Evolutionary conservation across 1,140 invertebrate genomes (phyloP), one percentile per base, ranked within the genome.

Genomic region (Campoletis sonorensis): DNA sequence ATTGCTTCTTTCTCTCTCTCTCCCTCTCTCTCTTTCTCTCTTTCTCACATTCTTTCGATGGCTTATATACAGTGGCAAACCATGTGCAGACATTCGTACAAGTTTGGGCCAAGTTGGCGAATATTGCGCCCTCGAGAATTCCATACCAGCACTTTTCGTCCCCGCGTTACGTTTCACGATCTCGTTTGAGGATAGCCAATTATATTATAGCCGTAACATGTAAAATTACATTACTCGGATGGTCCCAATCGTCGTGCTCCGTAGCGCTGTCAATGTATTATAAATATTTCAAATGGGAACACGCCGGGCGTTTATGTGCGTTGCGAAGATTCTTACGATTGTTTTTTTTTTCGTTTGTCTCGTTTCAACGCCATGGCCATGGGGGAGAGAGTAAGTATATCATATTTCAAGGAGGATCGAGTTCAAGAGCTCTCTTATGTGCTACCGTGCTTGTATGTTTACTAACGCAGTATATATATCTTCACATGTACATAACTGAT

Each of bases 71-170:
- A 10, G 4, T 27, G n/a, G 23, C 23, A 23, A 4, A 23, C 10
- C 23, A 21, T 58, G 21, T 64, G 23, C 21, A 64, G 10, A 64
- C 61, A 64, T 64, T 26, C 61, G 61, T 23, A 64, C 61, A 23
- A 64, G 61, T 27, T 64, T 10, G 61, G 61, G n/a, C n/a, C 61
- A 26, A 64, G 72, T 30, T 58, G 72, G 26, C 45, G 73, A 76
- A 54, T 76, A 76, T 76, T 54, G 33, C 54, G 54, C 54, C 73
- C 73, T 58, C 26, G 73, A 54, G 73, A 76, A 76, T 58, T 33
- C 45, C 27, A 33, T n/a, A n/a, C 13, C 3, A 26, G 45, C 45
- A 30, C 27, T 70, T 70, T 70, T 70, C 27, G 67, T 33, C 30
- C 67, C 30, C 67, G n/a, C 54, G 40, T 64, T 23, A 64, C 61